Conservation (phyloP, 2,797 vertebrate genomes). For the Phalanger gymnotis region DNA sequence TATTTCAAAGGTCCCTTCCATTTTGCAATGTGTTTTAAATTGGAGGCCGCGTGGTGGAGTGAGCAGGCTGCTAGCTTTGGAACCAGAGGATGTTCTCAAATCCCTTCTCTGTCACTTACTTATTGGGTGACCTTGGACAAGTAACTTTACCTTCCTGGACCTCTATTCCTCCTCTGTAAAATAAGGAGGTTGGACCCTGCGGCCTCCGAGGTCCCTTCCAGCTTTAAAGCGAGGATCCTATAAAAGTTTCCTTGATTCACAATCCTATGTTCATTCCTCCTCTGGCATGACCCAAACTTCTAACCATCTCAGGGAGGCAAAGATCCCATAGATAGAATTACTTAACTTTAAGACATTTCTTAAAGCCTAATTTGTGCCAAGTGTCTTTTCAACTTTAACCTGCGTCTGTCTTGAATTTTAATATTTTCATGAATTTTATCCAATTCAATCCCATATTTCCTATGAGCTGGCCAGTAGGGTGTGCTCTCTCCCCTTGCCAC, state of each 20-base stretch:
- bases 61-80: background rate
- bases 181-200: background rate
- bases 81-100: background rate
- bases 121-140: background rate
- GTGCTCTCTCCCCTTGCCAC: slow-evolving; percentile 78
- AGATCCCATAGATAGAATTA: background rate
- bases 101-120: background rate
- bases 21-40: background rate
- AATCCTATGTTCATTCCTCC: background rate
- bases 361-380: slow-evolving; percentile 12
- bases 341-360: background rate
- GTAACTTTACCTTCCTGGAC: background rate
- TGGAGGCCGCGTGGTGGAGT: background rate
- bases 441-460: slow-evolving; percentile 57
- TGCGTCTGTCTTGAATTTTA: slow-evolving; percentile 15
- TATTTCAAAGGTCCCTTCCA: background rate
- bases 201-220: background rate
- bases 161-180: background rate
- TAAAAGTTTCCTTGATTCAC: background rate
- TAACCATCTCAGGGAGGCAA: background rate
- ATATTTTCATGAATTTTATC: background rate
- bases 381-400: slow-evolving; percentile 14
- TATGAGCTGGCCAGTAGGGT: slow-evolving; percentile 79
- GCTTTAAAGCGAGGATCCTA: background rate
- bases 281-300: slow-evolving; percentile 11